Base-by-base conservation (phyloP, 2,113 vertebrate species). In the Jacana jacana region DNA sequence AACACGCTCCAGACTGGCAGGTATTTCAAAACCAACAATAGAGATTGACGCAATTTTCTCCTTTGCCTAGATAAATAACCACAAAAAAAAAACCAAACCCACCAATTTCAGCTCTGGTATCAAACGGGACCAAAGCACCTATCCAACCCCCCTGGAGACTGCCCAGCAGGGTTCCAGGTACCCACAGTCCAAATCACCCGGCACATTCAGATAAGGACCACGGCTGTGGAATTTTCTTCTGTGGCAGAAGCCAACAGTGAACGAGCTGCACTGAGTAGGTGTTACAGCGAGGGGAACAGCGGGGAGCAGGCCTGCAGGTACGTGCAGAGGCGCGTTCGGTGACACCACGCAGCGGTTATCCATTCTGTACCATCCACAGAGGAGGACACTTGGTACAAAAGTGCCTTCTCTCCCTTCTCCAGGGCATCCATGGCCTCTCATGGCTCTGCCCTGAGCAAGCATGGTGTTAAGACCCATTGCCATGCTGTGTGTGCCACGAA, bases 241-340 rank as follows among this genome's bases (percentile, higher is more conserved):
- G 0, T 23, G 39, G 17, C 5, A 0, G 60, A 57, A 46, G n/a
- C 54, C 83, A 76, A 5, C 7, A 27, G 11, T 0, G 0, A 37
- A 72, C 25, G 22, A 52, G 31, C 19, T 8, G 6, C n/a, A 52
- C 44, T 17, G 18, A 82, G 49, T 1, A 55, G 54, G 18, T 44
- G 65, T 76, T 48, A n/a, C 1, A 2, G 58, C 33, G 55, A 55
- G 13, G 12, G 23, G 16, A 71, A 18, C 23, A 75, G 44, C 2
- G 5, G 54, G 66, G 28, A 78, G 6, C 20, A 46, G 37, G 14
- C 18, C 51, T 33, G 52, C 8, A 46, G 55, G 9, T 11, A 13
- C 0, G 22, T 0, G 3, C 5, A 65, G 27, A 1, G 6, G 3
- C 11, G 20, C 15, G 69, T 46, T 71, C 35, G 30, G 66, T 54